Evolutionary conservation across 1,140 invertebrate genomes (phyloP).

Genomic region (Chrysoperla carnea): DNA sequence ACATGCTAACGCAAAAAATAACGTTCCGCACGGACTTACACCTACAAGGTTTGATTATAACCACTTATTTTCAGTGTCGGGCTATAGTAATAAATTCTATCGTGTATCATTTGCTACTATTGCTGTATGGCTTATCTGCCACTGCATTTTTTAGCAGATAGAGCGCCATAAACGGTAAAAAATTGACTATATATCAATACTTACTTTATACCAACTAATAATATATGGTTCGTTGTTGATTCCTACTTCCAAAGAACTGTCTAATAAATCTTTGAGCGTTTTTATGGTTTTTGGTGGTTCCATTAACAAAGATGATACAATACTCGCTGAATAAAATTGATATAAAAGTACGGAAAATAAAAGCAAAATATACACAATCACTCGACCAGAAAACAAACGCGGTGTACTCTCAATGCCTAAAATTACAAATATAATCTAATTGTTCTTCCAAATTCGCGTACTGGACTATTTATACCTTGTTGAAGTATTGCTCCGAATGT

Average conservation of each 20-base stretch:
- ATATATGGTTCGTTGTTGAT: slow-evolving; percentile 42
- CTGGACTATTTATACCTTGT: slow-evolving; percentile 13
- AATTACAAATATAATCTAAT: slow-evolving; percentile 13
- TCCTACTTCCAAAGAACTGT: slow-evolving; percentile 38
- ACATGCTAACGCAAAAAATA: too few relatives aligned
- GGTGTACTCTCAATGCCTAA: slow-evolving; percentile 11
- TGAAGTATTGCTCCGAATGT: slow-evolving; percentile 24
- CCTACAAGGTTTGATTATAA: too few relatives aligned
- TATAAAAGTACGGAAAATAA: slow-evolving; percentile 41
- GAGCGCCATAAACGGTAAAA: too few relatives aligned
- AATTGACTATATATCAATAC: slow-evolving; percentile 1
- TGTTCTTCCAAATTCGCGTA: slow-evolving; percentile 8
- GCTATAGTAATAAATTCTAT: too few relatives aligned
- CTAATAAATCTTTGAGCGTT: slow-evolving; percentile 34
- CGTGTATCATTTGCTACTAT: too few relatives aligned
- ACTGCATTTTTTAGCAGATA: too few relatives aligned
- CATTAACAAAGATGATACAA: slow-evolving; percentile 50
- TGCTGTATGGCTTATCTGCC: too few relatives aligned
- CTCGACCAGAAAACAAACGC: slow-evolving; percentile 29
- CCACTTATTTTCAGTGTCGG: too few relatives aligned
- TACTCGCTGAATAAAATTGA: slow-evolving; percentile 55
- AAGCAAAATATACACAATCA: slow-evolving; percentile 36
- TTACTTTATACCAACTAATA: slow-evolving; percentile 38
- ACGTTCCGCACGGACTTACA: too few relatives aligned
- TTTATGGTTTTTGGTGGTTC: slow-evolving; percentile 41